Evolutionary conservation across 1,140 invertebrate species (phyloP).

Genomic region (Campoletis sonorensis): DNA sequence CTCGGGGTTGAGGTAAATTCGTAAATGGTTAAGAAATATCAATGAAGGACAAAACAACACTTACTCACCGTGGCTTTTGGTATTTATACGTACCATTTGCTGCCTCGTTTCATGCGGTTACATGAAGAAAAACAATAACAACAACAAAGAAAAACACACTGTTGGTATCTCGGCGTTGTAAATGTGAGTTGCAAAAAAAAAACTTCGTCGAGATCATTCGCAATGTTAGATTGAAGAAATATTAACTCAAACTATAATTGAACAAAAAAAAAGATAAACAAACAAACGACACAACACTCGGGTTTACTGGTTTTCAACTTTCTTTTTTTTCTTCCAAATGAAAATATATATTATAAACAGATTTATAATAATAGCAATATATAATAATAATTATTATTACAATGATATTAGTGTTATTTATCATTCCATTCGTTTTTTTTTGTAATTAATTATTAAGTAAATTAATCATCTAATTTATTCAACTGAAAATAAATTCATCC

Average conservation of each 20-base stretch:
- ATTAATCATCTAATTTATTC: constrained; percentile 69
- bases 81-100: constrained; percentile 56
- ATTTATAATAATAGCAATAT: constrained; percentile 75
- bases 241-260: too few relatives aligned
- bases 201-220: neutral
- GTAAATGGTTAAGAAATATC: too few relatives aligned
- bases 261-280: too few relatives aligned
- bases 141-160: constrained; percentile 67
- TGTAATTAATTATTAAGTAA: constrained; percentile 72
- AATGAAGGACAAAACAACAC: constrained; percentile 42
- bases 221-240: too few relatives aligned
- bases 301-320: constrained; percentile 9
- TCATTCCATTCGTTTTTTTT: constrained; percentile 69
- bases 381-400: constrained; percentile 72
- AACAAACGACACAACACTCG: constrained; percentile 34
- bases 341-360: constrained; percentile 77
- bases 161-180: constrained; percentile 17
- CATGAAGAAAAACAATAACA: constrained; percentile 48
- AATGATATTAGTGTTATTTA: constrained; percentile 70
- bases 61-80: constrained; percentile 58
- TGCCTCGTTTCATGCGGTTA: constrained; percentile 49
- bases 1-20: neutral
- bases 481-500: constrained; percentile 29
- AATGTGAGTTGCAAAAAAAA: constrained; percentile 30
- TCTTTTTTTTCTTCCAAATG: constrained; percentile 69